Evolutionary conservation across 1,140 invertebrate genomes (phyloP), one percentile per base, ranked within the genome.

Genomic region (Caenorhabditis briggsae): DNA sequence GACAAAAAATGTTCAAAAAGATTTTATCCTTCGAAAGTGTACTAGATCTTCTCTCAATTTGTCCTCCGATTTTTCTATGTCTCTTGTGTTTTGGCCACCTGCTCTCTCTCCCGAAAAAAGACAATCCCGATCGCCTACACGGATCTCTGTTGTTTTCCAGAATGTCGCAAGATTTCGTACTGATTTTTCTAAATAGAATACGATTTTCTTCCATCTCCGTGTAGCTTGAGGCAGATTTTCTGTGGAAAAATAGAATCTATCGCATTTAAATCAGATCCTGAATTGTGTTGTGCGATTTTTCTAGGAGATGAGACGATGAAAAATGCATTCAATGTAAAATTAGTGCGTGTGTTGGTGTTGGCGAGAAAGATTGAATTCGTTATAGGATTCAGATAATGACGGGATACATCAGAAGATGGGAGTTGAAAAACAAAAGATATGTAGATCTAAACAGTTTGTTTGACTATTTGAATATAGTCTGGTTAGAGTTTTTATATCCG

Each of bases 231-330:
- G n/a, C 16, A 58, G 56, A n/a, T 11, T 16, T 5, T n/a, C 8
- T n/a, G 20, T 58, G 8, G n/a, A n/a, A n/a, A 8, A 58, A 58
- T 5, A 58, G 16, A n/a, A 58, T 5, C 3, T n/a, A n/a, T n/a
- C 56, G 56, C 16, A 58, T n/a, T 58, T 14, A 58, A 58, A 58
- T 58, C 56, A 58, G 56, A 58, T 58, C 56, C 56, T 58, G 56
- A 58, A 58, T 61, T 11, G 6, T 61, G 23, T 61, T 23, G 23
- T 33, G 11, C 14, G 9, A 20, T 61, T 11, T 25, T 61, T 25
- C 14, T 11, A 61, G 25, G 20, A 61, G 25, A 61, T 25, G 59
- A 25, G 25, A 58, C 56, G 56, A n/a, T 7, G n/a, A 25, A 61
- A 33, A 25, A 61, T 61, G 8, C 2, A 58, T 53, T 8, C 12